These are phyloP conservation scores for Drosophila athabasca DNA, from an alignment of 1,140 invertebrate species.

Conservation along the genomic window DNA sequence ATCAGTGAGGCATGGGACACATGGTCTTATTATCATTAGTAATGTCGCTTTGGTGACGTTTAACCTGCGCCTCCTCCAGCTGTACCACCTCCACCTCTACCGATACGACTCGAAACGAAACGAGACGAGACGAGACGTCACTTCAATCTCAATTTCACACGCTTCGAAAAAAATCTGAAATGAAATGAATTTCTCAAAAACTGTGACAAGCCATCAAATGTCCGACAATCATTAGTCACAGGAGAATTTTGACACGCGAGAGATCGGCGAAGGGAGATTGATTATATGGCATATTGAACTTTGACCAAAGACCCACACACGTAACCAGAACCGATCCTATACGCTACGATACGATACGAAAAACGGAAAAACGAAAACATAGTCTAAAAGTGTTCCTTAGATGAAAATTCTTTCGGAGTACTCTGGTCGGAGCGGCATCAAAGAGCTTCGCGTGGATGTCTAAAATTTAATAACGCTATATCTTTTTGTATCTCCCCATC, in stretches of 20 bases:
- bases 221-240: slow-evolving; percentile 69
- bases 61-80: slow-evolving; percentile 9
- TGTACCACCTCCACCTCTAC: not conserved
- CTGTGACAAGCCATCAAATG: slow-evolving; percentile 65
- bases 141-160: slow-evolving; percentile 58
- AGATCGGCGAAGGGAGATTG: slow-evolving; percentile 38
- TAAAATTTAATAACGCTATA: slow-evolving; percentile 67
- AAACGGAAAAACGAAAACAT: not conserved
- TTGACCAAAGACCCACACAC: slow-evolving; percentile 25
- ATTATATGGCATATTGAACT: slow-evolving; percentile 64
- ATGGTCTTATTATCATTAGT: slow-evolving; percentile 66
- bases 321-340: no score
- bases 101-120: no score
- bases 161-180: slow-evolving; percentile 27
- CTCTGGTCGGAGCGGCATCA: slow-evolving; percentile 14
- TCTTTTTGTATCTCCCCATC: slow-evolving; percentile 1
- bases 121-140: not conserved
- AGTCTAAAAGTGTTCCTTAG: slow-evolving; percentile 5
- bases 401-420: not conserved
- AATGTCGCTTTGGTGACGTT: slow-evolving; percentile 56
- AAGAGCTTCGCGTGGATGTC: slow-evolving; percentile 24
- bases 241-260: slow-evolving; percentile 39
- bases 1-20: slow-evolving; percentile 35
- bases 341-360: no score
- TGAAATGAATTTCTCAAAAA: slow-evolving; percentile 12